Evolutionary conservation across 2,888 invertebrate species (phyloP).

Genomic region (Dasysyrphus albostriatus): DNA sequence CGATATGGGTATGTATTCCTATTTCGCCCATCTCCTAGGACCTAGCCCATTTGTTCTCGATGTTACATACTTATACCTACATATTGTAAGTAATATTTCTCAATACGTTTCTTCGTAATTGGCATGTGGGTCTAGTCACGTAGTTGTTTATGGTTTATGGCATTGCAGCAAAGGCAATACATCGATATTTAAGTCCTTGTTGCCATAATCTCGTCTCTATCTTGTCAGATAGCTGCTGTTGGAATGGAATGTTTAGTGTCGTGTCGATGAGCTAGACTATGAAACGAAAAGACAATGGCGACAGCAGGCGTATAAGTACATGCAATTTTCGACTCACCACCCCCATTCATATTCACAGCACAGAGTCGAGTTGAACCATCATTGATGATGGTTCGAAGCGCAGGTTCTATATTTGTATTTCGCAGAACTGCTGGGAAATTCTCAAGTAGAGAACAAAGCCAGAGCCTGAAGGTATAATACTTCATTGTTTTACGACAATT

Average conservation of each 20-base stretch:
- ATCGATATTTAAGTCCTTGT: constrained; percentile 40
- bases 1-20: background rate
- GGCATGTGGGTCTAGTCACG: constrained; percentile 66
- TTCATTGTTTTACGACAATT: constrained; percentile 54
- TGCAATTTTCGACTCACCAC: constrained; percentile 43
- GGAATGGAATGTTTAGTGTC: constrained; percentile 35
- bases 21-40: no score
- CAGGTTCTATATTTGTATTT: background rate
- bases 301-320: constrained; percentile 58
- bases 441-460: background rate
- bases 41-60: background rate
- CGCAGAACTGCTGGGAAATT: constrained; percentile 5
- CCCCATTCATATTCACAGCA: constrained; percentile 15
- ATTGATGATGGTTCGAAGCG: no score
- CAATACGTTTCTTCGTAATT: constrained; percentile 52
- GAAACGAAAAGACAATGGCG: constrained; percentile 38
- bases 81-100: constrained; percentile 7
- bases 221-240: background rate
- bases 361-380: no score
- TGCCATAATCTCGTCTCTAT: background rate
- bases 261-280: constrained; percentile 8
- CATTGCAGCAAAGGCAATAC: constrained; percentile 54
- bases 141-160: constrained; percentile 37
- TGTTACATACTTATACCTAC: no score
- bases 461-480: constrained; percentile 18